These are phyloP conservation scores for Peromyscus polionotus DNA, from an alignment of 2,113 vertebrate species.

Conservation along the genomic window DNA sequence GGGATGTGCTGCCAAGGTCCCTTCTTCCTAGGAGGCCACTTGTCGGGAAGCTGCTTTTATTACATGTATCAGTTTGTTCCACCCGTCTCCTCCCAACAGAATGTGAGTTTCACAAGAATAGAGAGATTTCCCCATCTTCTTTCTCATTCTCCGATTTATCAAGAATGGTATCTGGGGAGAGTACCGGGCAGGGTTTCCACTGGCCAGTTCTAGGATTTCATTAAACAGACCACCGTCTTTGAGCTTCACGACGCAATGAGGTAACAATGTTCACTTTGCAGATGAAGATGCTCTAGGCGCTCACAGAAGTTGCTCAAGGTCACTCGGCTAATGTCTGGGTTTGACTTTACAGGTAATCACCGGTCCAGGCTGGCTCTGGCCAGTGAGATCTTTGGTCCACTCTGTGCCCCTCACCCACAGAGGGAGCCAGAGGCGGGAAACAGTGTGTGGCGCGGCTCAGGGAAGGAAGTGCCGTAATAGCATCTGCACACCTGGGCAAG, in stretches of 20 bases:
- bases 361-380: not conserved
- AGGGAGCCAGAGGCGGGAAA: not conserved
- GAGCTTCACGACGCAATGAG: not conserved
- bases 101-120: not conserved
- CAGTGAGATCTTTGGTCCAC: not conserved
- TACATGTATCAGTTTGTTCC: not conserved
- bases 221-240: not conserved
- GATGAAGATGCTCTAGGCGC: not conserved
- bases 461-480: slow-evolving; percentile 20
- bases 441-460: not conserved
- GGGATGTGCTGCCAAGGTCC: not conserved
- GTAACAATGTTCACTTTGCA: not conserved
- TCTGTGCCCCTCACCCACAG: not conserved
- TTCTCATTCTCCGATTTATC: not conserved
- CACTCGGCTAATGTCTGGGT: not conserved
- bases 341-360: not conserved
- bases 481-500: not conserved
- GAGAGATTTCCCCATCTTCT: not conserved
- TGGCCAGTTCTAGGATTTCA: not conserved
- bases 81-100: not conserved
- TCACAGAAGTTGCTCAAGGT: not conserved
- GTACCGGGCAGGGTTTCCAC: accelerated
- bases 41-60: not conserved
- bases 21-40: not conserved
- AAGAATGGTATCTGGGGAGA: not conserved